Conservation (phyloP, 35 echinoderm and acorn worm genomes). For the Antedon bifida region DNA sequence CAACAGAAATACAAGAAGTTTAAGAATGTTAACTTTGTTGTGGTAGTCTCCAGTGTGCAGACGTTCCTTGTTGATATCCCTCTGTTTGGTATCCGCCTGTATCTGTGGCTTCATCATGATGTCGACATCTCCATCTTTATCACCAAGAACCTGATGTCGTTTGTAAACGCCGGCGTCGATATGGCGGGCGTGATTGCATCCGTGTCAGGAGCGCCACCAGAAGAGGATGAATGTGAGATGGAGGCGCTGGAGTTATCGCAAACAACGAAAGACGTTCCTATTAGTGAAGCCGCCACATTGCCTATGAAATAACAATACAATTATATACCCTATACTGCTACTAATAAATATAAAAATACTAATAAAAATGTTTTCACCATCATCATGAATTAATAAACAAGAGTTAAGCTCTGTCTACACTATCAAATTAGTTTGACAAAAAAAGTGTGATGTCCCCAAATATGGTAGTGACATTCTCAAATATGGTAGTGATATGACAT, state of each 20-base stretch:
- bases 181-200: neutral
- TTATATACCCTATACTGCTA: no score
- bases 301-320: neutral
- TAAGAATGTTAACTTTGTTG: slow-evolving; percentile 12
- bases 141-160: slow-evolving; percentile 79
- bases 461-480: no score
- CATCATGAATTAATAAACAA: no score
- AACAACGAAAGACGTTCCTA: neutral
- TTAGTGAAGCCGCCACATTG: neutral
- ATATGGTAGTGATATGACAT: no score
- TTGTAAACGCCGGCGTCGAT: slow-evolving; percentile 43
- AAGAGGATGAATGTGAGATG: neutral
- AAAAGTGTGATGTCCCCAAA: no score
- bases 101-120: slow-evolving; percentile 59
- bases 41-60: slow-evolving; percentile 38
- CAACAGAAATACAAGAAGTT: slow-evolving; percentile 35
- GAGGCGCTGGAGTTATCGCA: neutral
- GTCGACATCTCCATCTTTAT: slow-evolving; percentile 72
- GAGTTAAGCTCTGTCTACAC: no score
- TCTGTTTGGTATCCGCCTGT: slow-evolving; percentile 45
- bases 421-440: no score
- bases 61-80: slow-evolving; percentile 67
- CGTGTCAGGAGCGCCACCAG: neutral
- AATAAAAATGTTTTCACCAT: no score
- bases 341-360: no score